Evolutionary conservation across 2,113 vertebrate species (phyloP), one percentile per base, ranked within the genome.

Genomic region (Ovis canadensis): DNA sequence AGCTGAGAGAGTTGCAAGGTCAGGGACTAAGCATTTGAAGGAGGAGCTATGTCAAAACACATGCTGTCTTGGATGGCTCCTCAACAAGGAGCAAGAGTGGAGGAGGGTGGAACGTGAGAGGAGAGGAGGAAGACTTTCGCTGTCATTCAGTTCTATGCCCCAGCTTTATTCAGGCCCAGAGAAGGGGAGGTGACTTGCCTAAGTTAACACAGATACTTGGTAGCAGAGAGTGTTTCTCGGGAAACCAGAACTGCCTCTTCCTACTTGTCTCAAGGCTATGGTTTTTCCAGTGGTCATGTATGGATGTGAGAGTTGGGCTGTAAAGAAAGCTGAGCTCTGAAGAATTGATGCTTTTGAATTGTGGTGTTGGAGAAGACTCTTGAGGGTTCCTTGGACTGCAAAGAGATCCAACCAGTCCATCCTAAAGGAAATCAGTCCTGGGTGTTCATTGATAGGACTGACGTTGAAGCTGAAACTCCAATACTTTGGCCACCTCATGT

Each of bases 11-110:
- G 9, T 54, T 52, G 82, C 27, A 40, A 40, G 82, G 78, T 54
- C 43, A 50, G 27, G 11, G 9, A 50, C 71, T 40, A 54, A 48
- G 3, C 21, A 45, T 67, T 8, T n/a, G 36, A 54, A 92, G 50
- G 11, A 60, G 36, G 43, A 83, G 36, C 7, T 48, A 7, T 7
- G 6, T 57, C 3, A 59, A 90, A 82, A 54, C 14, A 27, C 27
- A 25, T 3, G 3, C 0, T n/a, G 0, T 40, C 6, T 59, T 60
- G n/a, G 43, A 36, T 1, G 59, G 48, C 15, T n/a, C 16, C 88
- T 90, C 81, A 67, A n/a, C 25, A 16, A 0, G 50, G 62, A 15
- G 21, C 31, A 71, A 50, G 57, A 45, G 14, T 43, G 10, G 33
- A 92, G 50, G 45, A 62, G 16, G 33, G 36, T 2, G 33, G 16